phyloP scores from a whole-genome alignment of 2,113 vertebrate species.

The Apodemus speciosus region DNA sequence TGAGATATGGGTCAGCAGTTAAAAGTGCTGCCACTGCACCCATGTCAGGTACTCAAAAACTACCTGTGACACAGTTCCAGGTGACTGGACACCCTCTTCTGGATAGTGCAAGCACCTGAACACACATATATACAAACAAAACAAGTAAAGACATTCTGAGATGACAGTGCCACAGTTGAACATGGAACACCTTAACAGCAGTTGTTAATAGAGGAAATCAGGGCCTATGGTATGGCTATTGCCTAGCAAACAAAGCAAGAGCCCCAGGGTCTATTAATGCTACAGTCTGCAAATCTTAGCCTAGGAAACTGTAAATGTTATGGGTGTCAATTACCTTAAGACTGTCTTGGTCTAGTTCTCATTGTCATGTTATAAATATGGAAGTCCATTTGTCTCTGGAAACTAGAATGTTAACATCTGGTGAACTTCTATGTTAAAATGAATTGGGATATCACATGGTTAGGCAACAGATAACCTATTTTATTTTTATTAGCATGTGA shows the following conservation, averaged over 20 bases:
- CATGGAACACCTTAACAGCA: not conserved
- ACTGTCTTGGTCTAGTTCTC: not conserved
- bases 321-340: not conserved
- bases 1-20: not conserved
- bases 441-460: not conserved
- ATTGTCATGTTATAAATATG: not conserved
- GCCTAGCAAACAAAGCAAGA: not conserved
- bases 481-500: slow-evolving; percentile 1
- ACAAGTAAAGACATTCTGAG: not conserved
- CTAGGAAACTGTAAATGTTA: not conserved
- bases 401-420: not conserved
- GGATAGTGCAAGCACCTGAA: not conserved
- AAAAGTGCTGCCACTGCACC: not conserved
- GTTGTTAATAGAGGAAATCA: not conserved
- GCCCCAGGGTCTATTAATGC: not conserved
- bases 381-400: not conserved
- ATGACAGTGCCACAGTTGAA: not conserved
- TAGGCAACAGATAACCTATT: not conserved
- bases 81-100: not conserved
- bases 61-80: not conserved
- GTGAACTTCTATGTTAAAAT: not conserved
- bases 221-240: not conserved
- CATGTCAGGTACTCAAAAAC: not conserved
- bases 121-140: not conserved
- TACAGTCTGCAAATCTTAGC: not conserved